Base-by-base conservation (phyloP, 2,113 vertebrate genomes). In the Perca fluviatilis region DNA sequence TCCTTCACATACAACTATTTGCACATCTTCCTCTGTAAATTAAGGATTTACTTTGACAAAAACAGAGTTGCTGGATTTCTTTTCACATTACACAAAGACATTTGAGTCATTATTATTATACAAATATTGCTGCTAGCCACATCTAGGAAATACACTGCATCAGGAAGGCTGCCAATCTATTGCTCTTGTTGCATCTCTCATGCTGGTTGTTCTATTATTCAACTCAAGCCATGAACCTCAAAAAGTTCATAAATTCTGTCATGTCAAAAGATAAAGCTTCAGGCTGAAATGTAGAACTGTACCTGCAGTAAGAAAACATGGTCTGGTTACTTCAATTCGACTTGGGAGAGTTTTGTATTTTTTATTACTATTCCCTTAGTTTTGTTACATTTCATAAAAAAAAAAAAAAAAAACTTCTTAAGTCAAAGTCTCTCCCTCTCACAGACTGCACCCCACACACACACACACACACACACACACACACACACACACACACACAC, bases 301-400 rank as follows among this genome's bases (percentile, higher is more conserved):
- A 67, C 47, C 65, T 67, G 65, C 64, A 50, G 12, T 5, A 18
- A 15, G 50, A 54, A n/a, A 15, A 5, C 5, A 25, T 3, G 0
- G 15, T 56, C 51, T 6, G 21, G 43, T 30, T 56, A 13, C 9
- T 12, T 43, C 14, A 18, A 25, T 16, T 56, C 5, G 14, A 69
- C 11, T 30, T 57, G 53, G 11, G n/a, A 64, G 46, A 62, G n/a
- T 18, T 60, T 69, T 30, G 13, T 18, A 51, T 66, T 51, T 65
- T 83, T 53, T 75, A 43, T 56, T 2, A 72, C 4, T 27, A n/a
- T 23, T 60, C 30, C 23, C 9, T 47, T 33, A 40, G 30, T 56
- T 68, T 56, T 62, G 36, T 56, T 67, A 47, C 53, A 79, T 63
- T 79, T 27, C 15, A 62, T 56, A 56, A 36, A 68, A 58, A 49